Evolutionary conservation across 2,797 vertebrate genomes (phyloP).

Genomic region (Acridotheres tristis): DNA sequence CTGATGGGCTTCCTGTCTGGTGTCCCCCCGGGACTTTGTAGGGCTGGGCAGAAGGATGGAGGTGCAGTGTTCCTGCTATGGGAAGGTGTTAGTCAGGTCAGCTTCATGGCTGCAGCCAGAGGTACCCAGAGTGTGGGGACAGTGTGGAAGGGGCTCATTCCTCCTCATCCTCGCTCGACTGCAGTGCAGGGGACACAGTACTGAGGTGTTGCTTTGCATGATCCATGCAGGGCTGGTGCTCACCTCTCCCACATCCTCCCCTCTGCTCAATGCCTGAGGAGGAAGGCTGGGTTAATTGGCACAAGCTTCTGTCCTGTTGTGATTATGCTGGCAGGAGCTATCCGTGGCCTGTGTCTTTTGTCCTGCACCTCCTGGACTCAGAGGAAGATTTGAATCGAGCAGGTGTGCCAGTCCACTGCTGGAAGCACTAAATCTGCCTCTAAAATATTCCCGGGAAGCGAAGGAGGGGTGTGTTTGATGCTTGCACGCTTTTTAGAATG

Average conservation of each 20-base stretch:
- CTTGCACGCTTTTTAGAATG: accelerated
- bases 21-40: accelerated
- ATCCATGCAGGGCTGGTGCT: accelerated
- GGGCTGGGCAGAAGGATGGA: no score
- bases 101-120: not conserved
- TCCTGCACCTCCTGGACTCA: not conserved
- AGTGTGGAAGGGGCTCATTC: accelerated
- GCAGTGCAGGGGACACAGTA: not conserved
- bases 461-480: no score
- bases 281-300: not conserved
- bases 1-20: accelerated
- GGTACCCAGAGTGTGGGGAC: accelerated
- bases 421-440: not conserved
- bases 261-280: accelerated
- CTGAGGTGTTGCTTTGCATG: accelerated
- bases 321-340: accelerated
- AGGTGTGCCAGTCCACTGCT: not conserved
- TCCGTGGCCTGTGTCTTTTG: accelerated
- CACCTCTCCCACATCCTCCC: accelerated
- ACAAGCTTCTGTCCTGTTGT: not conserved
- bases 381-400: accelerated
- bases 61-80: accelerated
- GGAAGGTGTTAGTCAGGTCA: not conserved
- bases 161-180: accelerated
- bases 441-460: accelerated